Evolutionary conservation across 2,797 vertebrate genomes (phyloP).

Genomic region (Channallabes apus): DNA sequence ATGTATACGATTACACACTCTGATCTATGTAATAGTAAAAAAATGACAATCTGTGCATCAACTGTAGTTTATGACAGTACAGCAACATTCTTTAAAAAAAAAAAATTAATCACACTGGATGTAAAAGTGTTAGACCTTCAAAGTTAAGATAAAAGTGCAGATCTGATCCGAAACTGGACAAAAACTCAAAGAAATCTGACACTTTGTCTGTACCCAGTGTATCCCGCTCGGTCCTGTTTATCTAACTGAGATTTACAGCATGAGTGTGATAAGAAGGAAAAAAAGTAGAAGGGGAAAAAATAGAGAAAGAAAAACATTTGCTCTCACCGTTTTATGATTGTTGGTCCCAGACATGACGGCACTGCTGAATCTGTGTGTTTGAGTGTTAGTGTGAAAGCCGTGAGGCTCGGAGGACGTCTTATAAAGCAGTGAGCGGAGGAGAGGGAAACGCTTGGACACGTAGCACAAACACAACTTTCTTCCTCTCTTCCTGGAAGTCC

Average conservation of each 20-base stretch:
- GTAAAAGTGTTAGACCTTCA: not conserved
- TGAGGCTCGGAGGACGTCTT: not conserved
- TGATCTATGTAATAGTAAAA: not conserved
- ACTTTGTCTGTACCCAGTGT: no score
- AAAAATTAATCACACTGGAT: not conserved
- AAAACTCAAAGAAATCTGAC: not conserved
- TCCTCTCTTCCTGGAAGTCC: constrained; percentile 47
- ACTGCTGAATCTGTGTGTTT: not conserved
- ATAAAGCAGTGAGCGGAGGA: constrained; percentile 44
- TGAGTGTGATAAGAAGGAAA: not conserved
- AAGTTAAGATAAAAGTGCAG: not conserved
- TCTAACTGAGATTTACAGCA: not conserved
- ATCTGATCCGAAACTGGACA: not conserved
- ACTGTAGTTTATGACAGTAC: no score
- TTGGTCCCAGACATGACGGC: constrained; percentile 53
- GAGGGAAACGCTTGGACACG: constrained; percentile 81
- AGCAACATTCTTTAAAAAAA: not conserved
- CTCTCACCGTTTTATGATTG: constrained; percentile 55
- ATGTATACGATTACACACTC: not conserved
- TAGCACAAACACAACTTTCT: constrained; percentile 63
- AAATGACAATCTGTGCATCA: not conserved
- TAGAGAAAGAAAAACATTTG: not conserved
- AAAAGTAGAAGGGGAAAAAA: no score
- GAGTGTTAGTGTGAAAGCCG: not conserved
- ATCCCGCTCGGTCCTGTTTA: not conserved